phyloP scores from a whole-genome alignment of 2,888 invertebrate genomes.

The Epistrophe grossulariae region DNA sequence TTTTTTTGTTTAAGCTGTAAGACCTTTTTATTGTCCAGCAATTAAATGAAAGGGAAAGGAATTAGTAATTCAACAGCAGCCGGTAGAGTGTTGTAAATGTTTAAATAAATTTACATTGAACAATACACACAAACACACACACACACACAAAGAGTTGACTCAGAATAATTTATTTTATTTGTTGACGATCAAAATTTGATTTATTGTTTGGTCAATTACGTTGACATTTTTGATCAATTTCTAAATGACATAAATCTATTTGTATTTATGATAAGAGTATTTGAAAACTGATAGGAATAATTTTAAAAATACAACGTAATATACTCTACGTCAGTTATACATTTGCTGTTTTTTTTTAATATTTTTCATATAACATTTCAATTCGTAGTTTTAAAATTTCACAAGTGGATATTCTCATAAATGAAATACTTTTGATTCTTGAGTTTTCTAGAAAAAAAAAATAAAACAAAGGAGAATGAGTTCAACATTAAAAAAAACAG shows the following conservation, averaged over 20 bases:
- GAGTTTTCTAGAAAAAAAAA: too few relatives aligned
- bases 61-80: not conserved
- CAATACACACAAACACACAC: not conserved
- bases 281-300: slow-evolving; percentile 3
- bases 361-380: too few relatives aligned
- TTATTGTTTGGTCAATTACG: slow-evolving; percentile 38
- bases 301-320: not conserved
- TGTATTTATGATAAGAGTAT: not conserved
- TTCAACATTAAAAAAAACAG: too few relatives aligned
- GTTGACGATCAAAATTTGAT: slow-evolving; percentile 47
- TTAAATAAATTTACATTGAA: too few relatives aligned
- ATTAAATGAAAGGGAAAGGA: slow-evolving; percentile 39
- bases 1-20: not conserved
- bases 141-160: not conserved
- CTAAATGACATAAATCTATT: slow-evolving; percentile 30
- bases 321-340: not conserved
- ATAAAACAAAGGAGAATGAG: too few relatives aligned
- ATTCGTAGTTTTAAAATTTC: too few relatives aligned
- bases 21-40: not conserved
- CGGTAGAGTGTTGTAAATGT: slow-evolving; percentile 7
- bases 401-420: too few relatives aligned
- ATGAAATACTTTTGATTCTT: too few relatives aligned
- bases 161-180: not conserved
- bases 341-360: not conserved
- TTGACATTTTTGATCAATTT: slow-evolving; percentile 56